Conservation (phyloP, 2,888 invertebrate genomes). For the Cosmopolites sordidus region DNA sequence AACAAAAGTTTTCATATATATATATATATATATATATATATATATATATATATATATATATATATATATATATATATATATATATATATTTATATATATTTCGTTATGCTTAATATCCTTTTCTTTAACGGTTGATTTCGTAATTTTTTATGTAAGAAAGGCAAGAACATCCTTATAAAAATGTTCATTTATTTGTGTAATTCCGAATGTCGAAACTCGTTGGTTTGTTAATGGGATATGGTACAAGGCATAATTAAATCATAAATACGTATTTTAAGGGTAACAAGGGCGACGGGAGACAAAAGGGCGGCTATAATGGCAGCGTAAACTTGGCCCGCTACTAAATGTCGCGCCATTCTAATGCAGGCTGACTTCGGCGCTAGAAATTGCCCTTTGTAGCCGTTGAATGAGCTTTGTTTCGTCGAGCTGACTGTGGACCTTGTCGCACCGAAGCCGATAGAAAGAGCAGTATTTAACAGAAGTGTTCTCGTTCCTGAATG, state of each 20-base stretch:
- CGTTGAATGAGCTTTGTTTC: slow-evolving; percentile 23
- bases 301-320: slow-evolving; percentile 35
- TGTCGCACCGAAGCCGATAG: not conserved
- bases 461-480: not conserved
- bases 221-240: not conserved
- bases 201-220: not conserved
- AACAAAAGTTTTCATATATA: too few species aligned
- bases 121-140: too few species aligned
- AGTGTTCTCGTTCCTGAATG: too few species aligned
- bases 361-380: slow-evolving; percentile 19
- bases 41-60: too few species aligned
- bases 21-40: too few species aligned
- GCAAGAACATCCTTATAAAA: too few species aligned
- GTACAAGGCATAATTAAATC: slow-evolving; percentile 15
- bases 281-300: slow-evolving; percentile 39
- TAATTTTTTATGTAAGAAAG: too few species aligned
- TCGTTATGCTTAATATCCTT: too few species aligned
- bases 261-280: slow-evolving; percentile 46
- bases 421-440: slow-evolving; percentile 2
- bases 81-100: too few species aligned
- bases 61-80: too few species aligned
- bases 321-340: slow-evolving; percentile 24
- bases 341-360: slow-evolving; percentile 24
- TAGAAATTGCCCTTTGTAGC: slow-evolving; percentile 24
- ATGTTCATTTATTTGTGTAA: too few species aligned